These are phyloP conservation scores for Trichechus manatus DNA, from an alignment of 2,113 vertebrate species.

Conservation along the genomic window DNA sequence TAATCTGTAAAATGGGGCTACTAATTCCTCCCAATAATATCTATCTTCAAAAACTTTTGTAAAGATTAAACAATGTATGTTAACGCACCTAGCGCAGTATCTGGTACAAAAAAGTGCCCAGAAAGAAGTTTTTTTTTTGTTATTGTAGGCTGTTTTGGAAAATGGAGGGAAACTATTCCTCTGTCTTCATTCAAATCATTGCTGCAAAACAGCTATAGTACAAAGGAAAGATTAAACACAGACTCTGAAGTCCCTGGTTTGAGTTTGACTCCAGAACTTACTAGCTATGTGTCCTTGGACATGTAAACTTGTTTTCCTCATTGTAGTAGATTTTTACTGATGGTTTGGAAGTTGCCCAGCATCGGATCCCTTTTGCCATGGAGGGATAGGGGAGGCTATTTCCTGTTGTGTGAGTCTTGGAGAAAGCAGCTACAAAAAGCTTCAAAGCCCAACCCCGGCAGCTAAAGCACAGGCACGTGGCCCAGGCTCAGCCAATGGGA, in stretches of 20 bases:
- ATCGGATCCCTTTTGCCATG: conserved; percentile 26
- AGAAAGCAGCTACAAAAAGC: conserved; percentile 10
- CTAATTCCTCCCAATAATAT: conserved; percentile 1
- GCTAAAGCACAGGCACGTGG: not conserved
- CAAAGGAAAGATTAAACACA: conserved; percentile 52
- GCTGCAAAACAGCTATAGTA: not conserved
- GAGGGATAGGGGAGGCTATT: not conserved
- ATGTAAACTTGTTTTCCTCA: conserved; percentile 31
- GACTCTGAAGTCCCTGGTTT: not conserved
- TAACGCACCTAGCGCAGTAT: not conserved
- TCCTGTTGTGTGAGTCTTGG: conserved; percentile 30
- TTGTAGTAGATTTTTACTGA: not conserved
- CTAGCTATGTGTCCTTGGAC: not conserved
- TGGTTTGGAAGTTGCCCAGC: not conserved
- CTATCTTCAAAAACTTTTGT: not conserved
- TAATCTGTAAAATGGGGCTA: conserved; percentile 46
- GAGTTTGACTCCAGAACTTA: not conserved
- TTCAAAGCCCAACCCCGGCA: not conserved
- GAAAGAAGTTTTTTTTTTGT: not conserved
- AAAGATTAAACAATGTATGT: not conserved
- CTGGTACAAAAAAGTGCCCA: not conserved
- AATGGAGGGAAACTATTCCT: not conserved
- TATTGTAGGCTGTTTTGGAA: not conserved
- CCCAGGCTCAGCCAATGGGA: not conserved
- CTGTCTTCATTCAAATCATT: conserved; percentile 25